Percentiles rank a stretch among this genome's conserved stretches.
Conservation (phyloP, 1,140 invertebrate species). For the Nasonia vitripennis region DNA sequence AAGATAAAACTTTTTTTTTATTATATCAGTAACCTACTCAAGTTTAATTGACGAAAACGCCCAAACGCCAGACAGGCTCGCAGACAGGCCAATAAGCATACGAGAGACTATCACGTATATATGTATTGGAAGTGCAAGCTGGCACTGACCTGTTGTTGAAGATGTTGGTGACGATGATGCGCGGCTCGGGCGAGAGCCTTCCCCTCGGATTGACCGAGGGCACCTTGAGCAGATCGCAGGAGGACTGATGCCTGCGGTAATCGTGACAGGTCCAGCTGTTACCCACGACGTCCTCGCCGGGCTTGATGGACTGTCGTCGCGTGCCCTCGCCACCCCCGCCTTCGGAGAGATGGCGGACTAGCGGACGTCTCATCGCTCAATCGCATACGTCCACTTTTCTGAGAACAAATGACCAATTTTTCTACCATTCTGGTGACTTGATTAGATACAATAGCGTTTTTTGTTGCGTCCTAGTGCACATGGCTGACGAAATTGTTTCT, state of each 20-base stretch:
- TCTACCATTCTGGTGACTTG: too few species aligned
- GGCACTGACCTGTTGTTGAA: slow-evolving; percentile 67
- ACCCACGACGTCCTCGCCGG: slow-evolving; percentile 59
- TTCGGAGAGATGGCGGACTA: slow-evolving; percentile 71
- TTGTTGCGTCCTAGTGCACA: too few species aligned
- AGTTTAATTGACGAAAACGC: too few species aligned
- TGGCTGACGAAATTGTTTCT: too few species aligned
- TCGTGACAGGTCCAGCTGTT: slow-evolving; percentile 67
- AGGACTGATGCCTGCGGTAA: slow-evolving; percentile 68
- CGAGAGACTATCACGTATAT: too few species aligned
- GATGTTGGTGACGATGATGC: slow-evolving; percentile 59
- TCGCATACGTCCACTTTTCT: neutral
- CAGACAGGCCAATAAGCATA: too few species aligned
- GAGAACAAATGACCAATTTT: too few species aligned
- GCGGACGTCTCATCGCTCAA: slow-evolving; percentile 67
- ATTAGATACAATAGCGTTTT: too few species aligned
- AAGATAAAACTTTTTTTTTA: too few species aligned
- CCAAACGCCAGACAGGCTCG: too few species aligned
- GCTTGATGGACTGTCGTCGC: slow-evolving; percentile 62
- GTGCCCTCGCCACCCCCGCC: slow-evolving; percentile 65
- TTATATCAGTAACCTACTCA: too few species aligned
- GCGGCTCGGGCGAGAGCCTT: slow-evolving; percentile 63
- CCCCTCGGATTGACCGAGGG: slow-evolving; percentile 63
- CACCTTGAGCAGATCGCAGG: slow-evolving; percentile 70
- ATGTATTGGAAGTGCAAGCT: neutral